A percentile compares a stretch with the other conserved stretches of the same genome.
Evolutionary conservation across 2,797 vertebrate genomes (phyloP).

Genomic region (Limnodromus scolopaceus): DNA sequence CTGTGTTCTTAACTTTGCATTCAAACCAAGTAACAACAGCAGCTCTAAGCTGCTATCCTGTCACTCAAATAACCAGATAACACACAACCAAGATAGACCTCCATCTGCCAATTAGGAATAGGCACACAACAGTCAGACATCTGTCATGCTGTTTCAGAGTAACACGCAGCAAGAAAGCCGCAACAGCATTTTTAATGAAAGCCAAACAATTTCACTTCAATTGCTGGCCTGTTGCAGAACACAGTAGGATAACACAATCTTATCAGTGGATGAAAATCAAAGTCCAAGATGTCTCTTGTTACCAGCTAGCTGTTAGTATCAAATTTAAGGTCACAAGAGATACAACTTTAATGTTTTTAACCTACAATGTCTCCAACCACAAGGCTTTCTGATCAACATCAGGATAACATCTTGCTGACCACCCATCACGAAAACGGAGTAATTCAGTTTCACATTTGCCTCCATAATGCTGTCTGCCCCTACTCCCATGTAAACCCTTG

Average conservation of each 20-base stretch:
- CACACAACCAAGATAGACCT: constrained; percentile 40
- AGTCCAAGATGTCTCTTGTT: background rate
- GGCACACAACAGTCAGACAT: constrained; percentile 71
- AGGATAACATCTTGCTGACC: background rate
- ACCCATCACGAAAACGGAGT: background rate
- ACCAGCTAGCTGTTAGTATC: background rate
- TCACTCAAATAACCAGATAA: constrained; percentile 58
- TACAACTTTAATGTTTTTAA: background rate
- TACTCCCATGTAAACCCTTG: background rate
- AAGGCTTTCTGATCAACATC: background rate
- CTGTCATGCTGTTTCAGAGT: constrained; percentile 66
- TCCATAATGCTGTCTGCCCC: background rate
- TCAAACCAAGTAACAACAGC: constrained; percentile 33
- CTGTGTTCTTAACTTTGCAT: background rate
- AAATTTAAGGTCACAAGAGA: background rate
- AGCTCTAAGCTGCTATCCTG: constrained; percentile 39
- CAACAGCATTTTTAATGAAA: constrained; percentile 54
- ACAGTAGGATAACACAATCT: background rate
- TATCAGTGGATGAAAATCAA: background rate
- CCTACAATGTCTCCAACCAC: background rate
- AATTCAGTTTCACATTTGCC: accelerated
- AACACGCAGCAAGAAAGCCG: constrained; percentile 54
- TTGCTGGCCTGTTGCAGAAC: background rate
- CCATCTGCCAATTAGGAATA: constrained; percentile 73
- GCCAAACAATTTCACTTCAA: constrained; percentile 27